These are phyloP conservation scores for Calycopis cecrops DNA, from an alignment of 1,140 invertebrate species.

Conservation along the genomic window DNA sequence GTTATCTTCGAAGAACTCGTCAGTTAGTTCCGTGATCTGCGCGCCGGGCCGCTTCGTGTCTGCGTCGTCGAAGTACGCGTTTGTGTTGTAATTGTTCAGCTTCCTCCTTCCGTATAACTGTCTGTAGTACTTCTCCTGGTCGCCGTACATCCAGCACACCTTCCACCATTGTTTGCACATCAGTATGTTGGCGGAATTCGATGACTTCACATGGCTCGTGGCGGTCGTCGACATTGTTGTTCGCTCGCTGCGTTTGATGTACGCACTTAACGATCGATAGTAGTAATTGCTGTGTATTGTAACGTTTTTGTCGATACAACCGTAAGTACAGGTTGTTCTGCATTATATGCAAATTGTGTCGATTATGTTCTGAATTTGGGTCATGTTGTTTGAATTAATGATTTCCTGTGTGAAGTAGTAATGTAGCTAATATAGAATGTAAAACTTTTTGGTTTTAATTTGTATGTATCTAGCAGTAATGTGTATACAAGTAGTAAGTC, in stretches of 20 bases:
- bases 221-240: conserved; percentile 70
- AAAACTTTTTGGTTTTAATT: no score
- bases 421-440: no score
- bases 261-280: background rate
- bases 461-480: no score
- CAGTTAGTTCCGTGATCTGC: conserved; percentile 68
- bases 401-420: no score
- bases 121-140: conserved; percentile 88
- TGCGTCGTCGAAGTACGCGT: conserved; percentile 45
- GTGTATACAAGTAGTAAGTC: no score
- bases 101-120: conserved; percentile 83
- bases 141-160: conserved; percentile 90
- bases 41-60: conserved; percentile 59
- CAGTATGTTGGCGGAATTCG: conserved; percentile 80
- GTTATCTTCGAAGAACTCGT: conserved; percentile 66
- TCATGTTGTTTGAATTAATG: no score
- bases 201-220: conserved; percentile 68
- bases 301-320: background rate
- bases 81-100: conserved; percentile 56
- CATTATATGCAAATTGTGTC: conserved; percentile 7
- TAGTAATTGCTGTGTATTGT: conserved; percentile 5
- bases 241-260: conserved; percentile 6
- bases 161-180: conserved; percentile 93
- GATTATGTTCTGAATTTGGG: background rate
- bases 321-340: background rate